Conservation (phyloP, 2,113 vertebrate species). For the Cinclus mexicanus region DNA sequence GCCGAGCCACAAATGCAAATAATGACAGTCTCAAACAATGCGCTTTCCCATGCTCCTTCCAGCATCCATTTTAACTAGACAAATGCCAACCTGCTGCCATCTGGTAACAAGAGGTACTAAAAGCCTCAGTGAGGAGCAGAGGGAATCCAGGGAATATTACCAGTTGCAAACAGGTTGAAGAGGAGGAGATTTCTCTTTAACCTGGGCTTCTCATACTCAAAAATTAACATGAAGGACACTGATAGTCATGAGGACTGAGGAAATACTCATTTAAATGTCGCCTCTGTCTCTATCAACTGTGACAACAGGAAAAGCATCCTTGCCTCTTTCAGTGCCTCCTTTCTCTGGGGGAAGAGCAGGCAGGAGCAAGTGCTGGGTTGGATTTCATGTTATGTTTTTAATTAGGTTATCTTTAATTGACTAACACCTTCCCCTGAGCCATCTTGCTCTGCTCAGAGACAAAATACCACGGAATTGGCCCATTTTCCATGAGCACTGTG, state of each 20-base stretch:
- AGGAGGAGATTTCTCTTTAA: conserved; percentile 6
- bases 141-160: not conserved
- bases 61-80: conserved; percentile 49
- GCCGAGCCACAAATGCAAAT: conserved; percentile 32
- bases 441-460: conserved; percentile 45
- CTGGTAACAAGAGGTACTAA: conserved; percentile 32
- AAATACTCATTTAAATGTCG: not conserved
- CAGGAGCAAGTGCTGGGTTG: conserved; percentile 25
- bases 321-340: not conserved
- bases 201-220: not conserved
- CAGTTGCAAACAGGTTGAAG: not conserved
- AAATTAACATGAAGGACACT: not conserved
- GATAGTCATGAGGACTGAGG: not conserved
- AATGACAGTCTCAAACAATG: conserved; percentile 22
- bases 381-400: conserved; percentile 62
- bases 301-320: not conserved
- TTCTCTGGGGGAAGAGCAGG: not conserved
- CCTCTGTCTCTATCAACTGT: not conserved
- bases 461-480: conserved; percentile 36
- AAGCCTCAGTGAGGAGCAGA: not conserved
- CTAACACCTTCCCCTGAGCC: conserved; percentile 65
- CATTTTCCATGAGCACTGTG: conserved; percentile 46
- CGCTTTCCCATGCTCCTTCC: not conserved
- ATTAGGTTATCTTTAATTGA: conserved; percentile 66
- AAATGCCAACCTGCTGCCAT: conserved; percentile 54